A percentile compares a stretch with the other conserved stretches of the same genome.
Evolutionary conservation across 2,888 invertebrate genomes (phyloP).

Genomic region (Ectemnius cavifrons): DNA sequence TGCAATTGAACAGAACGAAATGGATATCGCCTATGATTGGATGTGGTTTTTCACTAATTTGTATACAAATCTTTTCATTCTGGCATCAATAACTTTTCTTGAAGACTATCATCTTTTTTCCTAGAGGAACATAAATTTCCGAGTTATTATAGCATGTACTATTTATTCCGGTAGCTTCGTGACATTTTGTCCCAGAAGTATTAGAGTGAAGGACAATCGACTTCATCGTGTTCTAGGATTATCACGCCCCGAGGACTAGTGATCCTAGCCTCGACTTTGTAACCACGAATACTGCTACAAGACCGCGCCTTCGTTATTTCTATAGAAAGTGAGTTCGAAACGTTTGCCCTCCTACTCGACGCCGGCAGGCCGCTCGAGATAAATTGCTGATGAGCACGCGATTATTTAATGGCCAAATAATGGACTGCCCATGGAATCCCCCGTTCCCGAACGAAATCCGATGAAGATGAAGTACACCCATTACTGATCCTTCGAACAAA

Average conservation of each 20-base stretch:
- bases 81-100: no score
- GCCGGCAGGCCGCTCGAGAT: constrained; percentile 22
- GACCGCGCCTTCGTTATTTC: constrained; percentile 49
- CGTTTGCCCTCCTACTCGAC: constrained; percentile 5
- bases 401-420: constrained; percentile 17
- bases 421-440: not conserved
- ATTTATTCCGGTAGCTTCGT: constrained; percentile 7
- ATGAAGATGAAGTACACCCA: constrained; percentile 10
- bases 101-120: no score
- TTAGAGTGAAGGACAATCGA: constrained; percentile 22
- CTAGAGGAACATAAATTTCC: no score
- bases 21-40: no score
- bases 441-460: not conserved
- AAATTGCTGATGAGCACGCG: constrained; percentile 51
- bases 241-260: constrained; percentile 24
- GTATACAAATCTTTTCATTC: no score
- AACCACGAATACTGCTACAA: not conserved
- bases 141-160: not conserved
- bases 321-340: constrained; percentile 30
- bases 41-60: no score
- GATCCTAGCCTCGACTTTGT: not conserved
- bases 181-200: constrained; percentile 10
- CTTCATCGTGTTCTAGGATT: constrained; percentile 30
- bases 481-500: constrained; percentile 2
- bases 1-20: no score